Evolutionary conservation across 2,888 invertebrate species (phyloP).

Genomic region (Hoplodrina ambigua): DNA sequence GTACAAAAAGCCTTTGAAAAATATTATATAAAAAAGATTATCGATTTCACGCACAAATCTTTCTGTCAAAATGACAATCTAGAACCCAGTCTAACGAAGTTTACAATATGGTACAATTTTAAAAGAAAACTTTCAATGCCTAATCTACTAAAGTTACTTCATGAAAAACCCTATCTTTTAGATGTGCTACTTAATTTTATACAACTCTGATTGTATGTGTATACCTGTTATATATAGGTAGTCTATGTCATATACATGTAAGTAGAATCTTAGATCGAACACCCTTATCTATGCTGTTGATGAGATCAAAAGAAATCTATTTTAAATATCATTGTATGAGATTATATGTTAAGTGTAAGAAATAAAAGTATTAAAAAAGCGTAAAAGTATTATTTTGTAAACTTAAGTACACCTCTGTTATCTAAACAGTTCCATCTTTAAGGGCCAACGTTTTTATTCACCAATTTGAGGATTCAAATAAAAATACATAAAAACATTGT

Average conservation of each 20-base stretch:
- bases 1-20: constrained; percentile 49
- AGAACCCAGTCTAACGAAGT: constrained; percentile 34
- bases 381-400: background rate
- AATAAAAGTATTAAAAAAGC: constrained; percentile 78
- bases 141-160: constrained; percentile 37
- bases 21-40: constrained; percentile 3
- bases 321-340: constrained; percentile 89
- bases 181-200: constrained; percentile 46
- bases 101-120: constrained; percentile 24
- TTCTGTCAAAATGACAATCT: constrained; percentile 7
- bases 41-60: constrained; percentile 36
- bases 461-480: constrained; percentile 9
- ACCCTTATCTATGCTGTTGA: constrained; percentile 81
- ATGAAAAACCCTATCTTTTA: constrained; percentile 31
- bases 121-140: constrained; percentile 36
- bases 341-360: constrained; percentile 87
- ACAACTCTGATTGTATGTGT: constrained; percentile 54
- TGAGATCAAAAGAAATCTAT: constrained; percentile 86
- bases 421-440: too few relatives aligned
- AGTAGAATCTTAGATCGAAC: constrained; percentile 66
- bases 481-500: constrained; percentile 26
- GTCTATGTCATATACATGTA: constrained; percentile 57
- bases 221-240: constrained; percentile 62
- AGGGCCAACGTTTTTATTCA: too few relatives aligned
- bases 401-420: too few relatives aligned